Base-by-base conservation (phyloP, 2,797 vertebrate genomes). In the Esox lucius region DNA sequence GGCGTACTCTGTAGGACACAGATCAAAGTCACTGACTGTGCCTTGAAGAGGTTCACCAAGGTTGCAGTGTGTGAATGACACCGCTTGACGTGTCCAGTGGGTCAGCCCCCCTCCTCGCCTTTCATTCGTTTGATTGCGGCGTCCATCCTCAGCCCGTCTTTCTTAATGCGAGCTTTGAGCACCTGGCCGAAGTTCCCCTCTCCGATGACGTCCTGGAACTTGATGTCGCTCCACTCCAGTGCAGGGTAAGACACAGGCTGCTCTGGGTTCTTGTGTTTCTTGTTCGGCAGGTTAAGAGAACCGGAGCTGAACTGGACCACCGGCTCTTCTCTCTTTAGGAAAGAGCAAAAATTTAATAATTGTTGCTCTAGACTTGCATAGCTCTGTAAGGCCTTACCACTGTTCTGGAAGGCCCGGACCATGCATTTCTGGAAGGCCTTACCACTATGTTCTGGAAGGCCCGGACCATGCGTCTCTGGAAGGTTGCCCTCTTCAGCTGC, bases 111-210 rank as follows among this genome's bases (percentile, higher is more conserved):
- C 33, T 70, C 2, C 33, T 70, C 31, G 95, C 95, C 95, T 94
- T 96, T 96, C 95, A 96, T 96, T 75, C 95, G 93, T 86, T 96
- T 96, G 80, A 96, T 96, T 0, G 95, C 95, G 11, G 95, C 95
- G 0, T 96, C 95, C 95, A 96, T 96, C 78, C 95, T 91, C 79
- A 95, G 86, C 3, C 95, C 95, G 42, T 96, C 95, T 84, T 96
- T 96, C 90, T 96, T 96, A 72, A 96, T 96, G 68, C 95, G 94
- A 5, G 95, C 95, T 86, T 96, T 96, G 53, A 96, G 90, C 48
- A 96, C 95, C 87, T 96, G 95, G 33, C 95, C 95, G 48, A 96
- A 96, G 84, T 96, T 96, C 39, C 95, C 95, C 84, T 96, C 95
- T 51, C 95, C 95, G 0, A 96, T 96, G 83, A 96, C 94, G 76